phyloP scores from a whole-genome alignment of 2,888 invertebrate genomes.

The Lasius platythorax region DNA sequence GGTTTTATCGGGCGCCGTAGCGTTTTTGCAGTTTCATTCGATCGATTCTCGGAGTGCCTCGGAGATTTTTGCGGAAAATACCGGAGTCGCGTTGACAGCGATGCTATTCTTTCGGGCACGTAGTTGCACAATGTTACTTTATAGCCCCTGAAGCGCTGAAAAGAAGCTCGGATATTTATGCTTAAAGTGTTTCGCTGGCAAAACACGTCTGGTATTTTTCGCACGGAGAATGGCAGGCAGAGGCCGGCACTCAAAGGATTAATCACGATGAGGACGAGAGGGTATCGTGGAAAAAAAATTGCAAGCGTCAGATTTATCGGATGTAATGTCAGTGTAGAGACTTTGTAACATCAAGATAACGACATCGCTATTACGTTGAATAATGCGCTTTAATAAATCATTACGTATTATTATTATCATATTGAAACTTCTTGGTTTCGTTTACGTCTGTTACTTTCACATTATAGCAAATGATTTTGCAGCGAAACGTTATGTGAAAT shows the following conservation, averaged over 20 bases:
- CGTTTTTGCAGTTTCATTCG: conserved; percentile 4
- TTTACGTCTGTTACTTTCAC: neutral
- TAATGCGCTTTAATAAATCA: neutral
- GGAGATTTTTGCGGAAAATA: conserved; percentile 34
- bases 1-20: conserved; percentile 9
- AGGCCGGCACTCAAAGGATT: conserved; percentile 37
- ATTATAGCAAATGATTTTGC: neutral
- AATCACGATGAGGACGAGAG: conserved; percentile 28
- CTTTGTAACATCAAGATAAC: neutral
- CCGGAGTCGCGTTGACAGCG: conserved; percentile 6
- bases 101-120: neutral
- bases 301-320: conserved; percentile 13
- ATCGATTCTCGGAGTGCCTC: neutral
- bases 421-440: neutral
- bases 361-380: neutral
- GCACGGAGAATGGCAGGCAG: conserved; percentile 1
- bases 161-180: conserved; percentile 45
- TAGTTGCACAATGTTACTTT: conserved; percentile 6
- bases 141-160: conserved; percentile 6
- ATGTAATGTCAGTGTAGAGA: neutral
- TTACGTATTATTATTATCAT: neutral
- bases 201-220: conserved; percentile 43
- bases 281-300: neutral
- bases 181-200: conserved; percentile 21
- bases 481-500: neutral